Conservation (phyloP, 2,888 invertebrate species). For the Teinopalpus imperialis region DNA sequence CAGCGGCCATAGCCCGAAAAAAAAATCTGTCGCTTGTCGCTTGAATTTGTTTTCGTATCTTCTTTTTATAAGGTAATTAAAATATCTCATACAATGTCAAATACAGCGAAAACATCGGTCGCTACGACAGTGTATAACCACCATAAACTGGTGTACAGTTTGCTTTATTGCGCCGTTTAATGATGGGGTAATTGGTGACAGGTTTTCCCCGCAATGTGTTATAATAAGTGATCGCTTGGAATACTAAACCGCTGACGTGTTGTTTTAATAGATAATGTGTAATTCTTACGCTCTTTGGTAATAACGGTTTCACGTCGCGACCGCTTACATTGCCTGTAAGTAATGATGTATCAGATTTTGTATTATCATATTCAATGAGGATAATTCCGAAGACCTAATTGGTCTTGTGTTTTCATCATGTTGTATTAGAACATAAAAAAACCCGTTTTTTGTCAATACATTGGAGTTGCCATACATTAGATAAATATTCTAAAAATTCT, state of each 20-base stretch:
- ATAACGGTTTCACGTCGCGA: not conserved
- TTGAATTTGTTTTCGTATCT: too few relatives aligned
- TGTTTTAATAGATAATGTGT: slow-evolving; percentile 8
- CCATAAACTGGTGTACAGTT: slow-evolving; percentile 4
- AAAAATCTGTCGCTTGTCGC: too few relatives aligned
- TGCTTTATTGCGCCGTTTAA: slow-evolving; percentile 25
- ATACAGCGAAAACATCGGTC: not conserved
- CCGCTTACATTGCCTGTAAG: not conserved
- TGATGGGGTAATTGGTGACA: slow-evolving; percentile 24
- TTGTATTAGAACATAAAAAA: too few relatives aligned
- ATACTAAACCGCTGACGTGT: slow-evolving; percentile 1
- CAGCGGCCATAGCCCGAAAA: too few relatives aligned
- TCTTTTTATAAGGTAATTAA: too few relatives aligned
- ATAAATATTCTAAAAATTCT: too few relatives aligned
- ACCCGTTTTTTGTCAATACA: too few relatives aligned
- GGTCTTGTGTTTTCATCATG: too few relatives aligned
- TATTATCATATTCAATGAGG: too few relatives aligned
- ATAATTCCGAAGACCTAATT: too few relatives aligned
- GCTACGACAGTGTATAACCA: slow-evolving; percentile 3
- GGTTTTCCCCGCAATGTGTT: slow-evolving; percentile 23
- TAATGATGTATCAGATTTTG: not conserved
- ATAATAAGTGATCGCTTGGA: slow-evolving; percentile 10
- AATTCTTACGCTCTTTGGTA: not conserved
- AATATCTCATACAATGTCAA: slow-evolving; percentile 16
- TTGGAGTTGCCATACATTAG: too few relatives aligned